Evolutionary conservation across 1,140 invertebrate genomes (phyloP).

Genomic region (Galleria mellonella): DNA sequence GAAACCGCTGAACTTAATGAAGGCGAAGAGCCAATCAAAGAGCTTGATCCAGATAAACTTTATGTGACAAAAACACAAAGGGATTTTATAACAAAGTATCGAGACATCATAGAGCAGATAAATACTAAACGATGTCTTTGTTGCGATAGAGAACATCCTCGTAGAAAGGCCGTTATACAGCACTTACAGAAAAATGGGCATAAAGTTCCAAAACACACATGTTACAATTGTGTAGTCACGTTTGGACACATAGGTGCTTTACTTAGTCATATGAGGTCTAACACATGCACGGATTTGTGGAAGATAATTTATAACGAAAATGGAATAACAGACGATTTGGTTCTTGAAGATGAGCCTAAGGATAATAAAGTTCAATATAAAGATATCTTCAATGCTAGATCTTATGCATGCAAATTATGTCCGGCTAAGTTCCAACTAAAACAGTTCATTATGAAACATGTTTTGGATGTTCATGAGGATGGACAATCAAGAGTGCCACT

Average conservation of each 20-base stretch:
- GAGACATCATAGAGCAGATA: constrained; percentile 68
- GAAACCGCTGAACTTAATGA: constrained; percentile 43
- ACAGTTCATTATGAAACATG: constrained; percentile 72
- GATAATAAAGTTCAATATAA: constrained; percentile 62
- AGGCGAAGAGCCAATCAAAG: constrained; percentile 34
- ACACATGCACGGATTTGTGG: constrained; percentile 68
- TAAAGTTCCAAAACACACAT: constrained; percentile 74
- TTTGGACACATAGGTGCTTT: constrained; percentile 71
- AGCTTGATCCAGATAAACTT: constrained; percentile 53
- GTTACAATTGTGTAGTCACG: constrained; percentile 76
- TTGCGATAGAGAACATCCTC: constrained; percentile 63
- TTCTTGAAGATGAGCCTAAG: constrained; percentile 55
- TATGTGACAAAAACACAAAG: constrained; percentile 67
- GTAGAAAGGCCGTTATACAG: constrained; percentile 69
- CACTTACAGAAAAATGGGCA: constrained; percentile 72
- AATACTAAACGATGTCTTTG: constrained; percentile 69
- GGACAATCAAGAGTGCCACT: constrained; percentile 56
- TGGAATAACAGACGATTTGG: constrained; percentile 65
- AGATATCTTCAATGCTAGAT: constrained; percentile 68
- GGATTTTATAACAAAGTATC: constrained; percentile 65
- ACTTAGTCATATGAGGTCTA: constrained; percentile 70
- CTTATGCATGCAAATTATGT: constrained; percentile 69
- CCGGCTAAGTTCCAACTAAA: constrained; percentile 71
- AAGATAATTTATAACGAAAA: constrained; percentile 70
- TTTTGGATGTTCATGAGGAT: constrained; percentile 69